Conservation (phyloP, 1,140 invertebrate species). For the Augochlora pura region DNA sequence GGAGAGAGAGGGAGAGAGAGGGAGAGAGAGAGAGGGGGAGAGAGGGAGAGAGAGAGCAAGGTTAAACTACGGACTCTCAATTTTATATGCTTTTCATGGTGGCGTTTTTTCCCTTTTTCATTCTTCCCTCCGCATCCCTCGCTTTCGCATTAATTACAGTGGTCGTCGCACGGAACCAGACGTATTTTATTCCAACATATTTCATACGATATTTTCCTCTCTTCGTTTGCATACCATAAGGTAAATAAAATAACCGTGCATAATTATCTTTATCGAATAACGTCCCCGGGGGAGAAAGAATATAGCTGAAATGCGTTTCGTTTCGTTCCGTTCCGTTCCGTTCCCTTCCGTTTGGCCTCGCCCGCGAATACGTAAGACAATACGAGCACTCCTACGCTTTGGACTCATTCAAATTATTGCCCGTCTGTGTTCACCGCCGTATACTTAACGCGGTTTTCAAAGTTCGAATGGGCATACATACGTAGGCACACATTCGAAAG, state of each 20-base stretch:
- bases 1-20: background rate
- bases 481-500: background rate
- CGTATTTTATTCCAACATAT: conserved; percentile 13
- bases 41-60: background rate
- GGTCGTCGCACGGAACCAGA: conserved; percentile 28
- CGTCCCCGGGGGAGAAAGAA: background rate
- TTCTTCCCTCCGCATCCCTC: conserved; percentile 26
- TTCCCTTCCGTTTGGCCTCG: background rate
- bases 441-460: conserved; percentile 4
- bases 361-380: conserved; percentile 7
- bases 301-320: conserved; percentile 7
- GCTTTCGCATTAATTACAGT: conserved; percentile 55
- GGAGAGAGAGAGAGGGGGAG: background rate
- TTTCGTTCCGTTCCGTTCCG: background rate
- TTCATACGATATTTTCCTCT: conserved; percentile 19
- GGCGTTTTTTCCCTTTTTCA: conserved; percentile 6
- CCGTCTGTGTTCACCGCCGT: background rate
- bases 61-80: conserved; percentile 35
- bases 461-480: background rate
- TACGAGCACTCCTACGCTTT: background rate
- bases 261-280: conserved; percentile 35
- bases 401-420: conserved; percentile 5
- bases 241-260: conserved; percentile 11
- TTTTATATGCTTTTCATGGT: conserved; percentile 32
- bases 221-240: conserved; percentile 1